Percentiles rank a stretch among this genome's conserved stretches.
Conservation (phyloP, 2,113 vertebrate species). For the Bucco capensis region DNA sequence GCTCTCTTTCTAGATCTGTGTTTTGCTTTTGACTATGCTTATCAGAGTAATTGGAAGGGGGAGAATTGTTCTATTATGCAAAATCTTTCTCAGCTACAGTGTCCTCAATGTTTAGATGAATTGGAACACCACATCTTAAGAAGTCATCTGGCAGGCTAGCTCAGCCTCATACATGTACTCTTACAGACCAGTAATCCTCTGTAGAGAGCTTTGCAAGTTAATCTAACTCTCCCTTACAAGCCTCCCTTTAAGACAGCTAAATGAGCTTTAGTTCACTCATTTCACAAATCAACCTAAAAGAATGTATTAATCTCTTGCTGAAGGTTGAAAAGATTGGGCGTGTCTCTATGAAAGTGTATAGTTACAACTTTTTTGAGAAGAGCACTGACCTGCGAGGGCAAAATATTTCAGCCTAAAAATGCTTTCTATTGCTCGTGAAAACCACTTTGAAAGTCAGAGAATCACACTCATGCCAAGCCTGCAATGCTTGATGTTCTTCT, state of each 20-base stretch:
- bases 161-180: not conserved
- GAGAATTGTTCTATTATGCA: not conserved
- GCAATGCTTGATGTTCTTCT: not conserved
- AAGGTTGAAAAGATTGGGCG: not conserved
- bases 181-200: constrained; percentile 1
- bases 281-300: not conserved
- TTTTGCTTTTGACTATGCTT: not conserved
- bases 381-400: not conserved
- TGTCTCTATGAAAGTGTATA: not conserved
- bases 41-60: not conserved
- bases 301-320: not conserved
- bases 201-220: constrained; percentile 14
- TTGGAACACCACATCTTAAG: not conserved
- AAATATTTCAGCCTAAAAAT: not conserved
- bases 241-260: constrained; percentile 17
- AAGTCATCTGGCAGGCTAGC: not conserved
- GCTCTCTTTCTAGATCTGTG: not conserved
- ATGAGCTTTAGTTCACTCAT: constrained; percentile 23
- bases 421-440: not conserved
- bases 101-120: not conserved
- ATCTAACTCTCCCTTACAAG: constrained; percentile 32
- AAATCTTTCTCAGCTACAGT: not conserved
- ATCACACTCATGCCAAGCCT: not conserved
- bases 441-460: not conserved
- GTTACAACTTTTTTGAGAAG: not conserved